Base-by-base conservation (phyloP, 2,888 invertebrate genomes). In the Apamea sordens region DNA sequence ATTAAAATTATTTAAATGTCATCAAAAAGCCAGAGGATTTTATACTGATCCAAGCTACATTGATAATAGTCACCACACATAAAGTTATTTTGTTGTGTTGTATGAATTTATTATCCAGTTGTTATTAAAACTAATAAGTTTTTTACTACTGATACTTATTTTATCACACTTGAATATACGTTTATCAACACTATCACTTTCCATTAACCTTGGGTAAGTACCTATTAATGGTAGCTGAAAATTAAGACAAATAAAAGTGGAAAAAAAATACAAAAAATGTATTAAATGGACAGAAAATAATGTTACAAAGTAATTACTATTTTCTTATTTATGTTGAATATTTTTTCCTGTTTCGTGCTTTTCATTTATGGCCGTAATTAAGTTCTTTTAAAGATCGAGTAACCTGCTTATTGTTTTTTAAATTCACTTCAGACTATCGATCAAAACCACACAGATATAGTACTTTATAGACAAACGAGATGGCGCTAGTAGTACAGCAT, bases 401-500 rank as follows among this genome's bases (percentile, higher is more conserved):
- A 64, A 5, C 36, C 36, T 36, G 36, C 4, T 32, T 36, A 7
- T 18, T 50, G 50, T 21, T 28, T 63, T 28, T 32, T 68, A 0
- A 32, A 70, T 24, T 50, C 13, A 0, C 5, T 15, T 69, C 13
- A 15, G 13, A 13, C 21, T 69, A 28, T 41, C 7, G 32, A 70
- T 70, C 10, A 6, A n/a, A 53, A 7, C 70, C 6, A 32, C 44
- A 47, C 13, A 18, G 4, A 32, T 21, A 44, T 53, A 2, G 5
- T 59, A 53, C 2, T 67, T 32, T n/a, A 44, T n/a, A 1, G 13
- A 18, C 18, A 18, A 41, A 67, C n/a, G 15, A 73, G 79, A 80
- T 80, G 67, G 74, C 81, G 74, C 24, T 81, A 67, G 41, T 41
- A 18, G 73, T 50, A 21, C 10, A 5, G 28, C 8, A 77, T 61